Base-by-base conservation (phyloP, 1,140 invertebrate species). In the Drosophila parvula region DNA sequence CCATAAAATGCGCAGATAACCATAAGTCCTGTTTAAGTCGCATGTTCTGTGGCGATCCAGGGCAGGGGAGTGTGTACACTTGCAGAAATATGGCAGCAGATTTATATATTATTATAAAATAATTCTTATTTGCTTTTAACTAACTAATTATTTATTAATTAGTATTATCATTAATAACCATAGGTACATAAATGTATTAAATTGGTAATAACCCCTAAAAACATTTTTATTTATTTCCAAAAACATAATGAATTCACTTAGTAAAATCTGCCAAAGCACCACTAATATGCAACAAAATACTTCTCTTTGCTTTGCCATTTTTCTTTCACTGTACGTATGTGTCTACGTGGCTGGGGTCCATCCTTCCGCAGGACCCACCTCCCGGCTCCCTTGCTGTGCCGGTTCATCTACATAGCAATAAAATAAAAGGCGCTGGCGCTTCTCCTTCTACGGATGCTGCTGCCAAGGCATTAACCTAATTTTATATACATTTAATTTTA, bases 1-100 rank as follows among this genome's bases (percentile, higher is more conserved):
- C 89, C 89, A 91, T 91, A 91, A 91, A 91, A 90, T 89, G 84
- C 84, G 79, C 70, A 91, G 89, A 91, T 91, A 90, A 91, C 89
- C 81, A 91, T 91, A 91, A 91, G 89, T 91, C 89, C 89, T 91
- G 81, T 74, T 91, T 91, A 91, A 89, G 89, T 82, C 81, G 68
- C 75, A 74, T 83, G 70, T 84, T 80, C 65, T 74, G 74, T 44
- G 60, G 32, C 53, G 78, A 47, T 34, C 3, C 36, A 18, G 55
- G 55, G 16, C 27, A 27, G 34, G 58, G 48, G 34, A 27, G 12
- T 5, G 44, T 22, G 12, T 53, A 47, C 65, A 69, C 65, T 69
- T 1, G 2, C 11, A 38, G 18, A 50, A 62, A 34, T 3, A 4
- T 1, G 6, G n/a, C 18, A 0, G 10, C n/a, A 12, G 16, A 16